Evolutionary conservation across 2,113 vertebrate genomes (phyloP).

Genomic region (Centropus unirufus): DNA sequence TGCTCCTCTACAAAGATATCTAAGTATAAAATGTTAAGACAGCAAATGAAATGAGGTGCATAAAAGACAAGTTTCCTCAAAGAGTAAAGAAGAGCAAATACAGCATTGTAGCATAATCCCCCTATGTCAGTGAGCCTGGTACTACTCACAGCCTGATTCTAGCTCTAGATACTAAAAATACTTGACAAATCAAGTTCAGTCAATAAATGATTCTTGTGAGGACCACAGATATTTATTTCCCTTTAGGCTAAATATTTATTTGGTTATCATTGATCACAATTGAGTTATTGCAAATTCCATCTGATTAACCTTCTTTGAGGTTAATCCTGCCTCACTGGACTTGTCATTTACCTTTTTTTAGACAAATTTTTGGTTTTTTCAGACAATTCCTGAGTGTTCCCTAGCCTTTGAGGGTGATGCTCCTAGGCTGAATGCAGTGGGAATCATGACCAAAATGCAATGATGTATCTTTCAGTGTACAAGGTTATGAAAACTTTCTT

Average conservation of each 20-base stretch:
- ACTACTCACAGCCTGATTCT: neutral
- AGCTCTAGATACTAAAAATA: neutral
- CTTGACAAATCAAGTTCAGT: neutral
- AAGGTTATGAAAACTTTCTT: neutral
- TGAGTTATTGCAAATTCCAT: neutral
- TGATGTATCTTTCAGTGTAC: neutral
- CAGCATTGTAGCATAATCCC: neutral
- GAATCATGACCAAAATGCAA: neutral
- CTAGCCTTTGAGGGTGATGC: neutral
- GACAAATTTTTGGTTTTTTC: neutral
- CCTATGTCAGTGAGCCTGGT: neutral
- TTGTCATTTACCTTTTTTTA: neutral
- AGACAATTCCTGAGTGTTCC: neutral
- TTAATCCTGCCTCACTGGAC: neutral
- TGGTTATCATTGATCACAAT: neutral
- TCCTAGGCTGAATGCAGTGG: neutral
- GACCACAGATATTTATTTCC: neutral
- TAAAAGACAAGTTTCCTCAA: neutral
- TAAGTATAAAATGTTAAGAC: neutral
- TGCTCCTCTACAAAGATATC: neutral
- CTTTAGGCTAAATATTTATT: slow-evolving; percentile 18
- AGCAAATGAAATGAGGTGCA: neutral
- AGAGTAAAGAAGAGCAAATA: neutral
- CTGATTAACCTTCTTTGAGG: neutral
- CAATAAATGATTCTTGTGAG: neutral